phyloP scores from a whole-genome alignment of 2,113 vertebrate species.

The Sclerurus mexicanus region DNA sequence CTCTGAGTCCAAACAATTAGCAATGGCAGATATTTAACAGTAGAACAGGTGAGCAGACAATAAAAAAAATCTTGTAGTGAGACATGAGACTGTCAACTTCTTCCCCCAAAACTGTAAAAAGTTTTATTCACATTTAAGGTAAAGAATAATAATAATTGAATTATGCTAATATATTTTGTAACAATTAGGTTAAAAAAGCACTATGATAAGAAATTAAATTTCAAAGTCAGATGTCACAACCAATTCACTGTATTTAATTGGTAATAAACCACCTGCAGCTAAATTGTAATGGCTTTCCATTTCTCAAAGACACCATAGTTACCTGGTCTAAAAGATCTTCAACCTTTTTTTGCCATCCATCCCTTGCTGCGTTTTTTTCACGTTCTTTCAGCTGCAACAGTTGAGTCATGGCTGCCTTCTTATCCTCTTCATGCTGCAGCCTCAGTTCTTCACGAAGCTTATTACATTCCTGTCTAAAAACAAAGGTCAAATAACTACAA shows the following conservation, averaged over 20 bases:
- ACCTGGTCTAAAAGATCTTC: slow-evolving; percentile 98
- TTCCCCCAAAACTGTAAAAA: background rate
- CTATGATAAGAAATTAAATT: background rate
- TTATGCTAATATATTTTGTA: background rate
- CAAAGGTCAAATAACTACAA: slow-evolving; percentile 27
- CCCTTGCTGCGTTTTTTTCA: slow-evolving; percentile 87
- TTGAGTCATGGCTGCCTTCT: slow-evolving; percentile 86
- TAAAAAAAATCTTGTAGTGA: background rate
- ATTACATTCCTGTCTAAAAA: slow-evolving; percentile 91
- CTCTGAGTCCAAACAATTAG: background rate
- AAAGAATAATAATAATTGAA: background rate
- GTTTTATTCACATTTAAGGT: background rate
- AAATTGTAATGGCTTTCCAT: background rate
- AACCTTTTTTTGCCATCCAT: slow-evolving; percentile 97
- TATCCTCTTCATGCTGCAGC: slow-evolving; percentile 92
- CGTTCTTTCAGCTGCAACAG: slow-evolving; percentile 90
- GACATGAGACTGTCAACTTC: background rate
- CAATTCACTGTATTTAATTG: background rate
- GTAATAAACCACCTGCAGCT: background rate
- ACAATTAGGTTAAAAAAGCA: background rate
- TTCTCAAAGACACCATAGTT: slow-evolving; percentile 17
- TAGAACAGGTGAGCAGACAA: background rate
- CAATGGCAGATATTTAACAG: background rate
- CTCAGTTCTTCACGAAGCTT: slow-evolving; percentile 93
- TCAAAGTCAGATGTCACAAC: background rate